A percentile compares a stretch with the other conserved stretches of the same genome.
Evolutionary conservation across 2,113 vertebrate species (phyloP).

Genomic region (Prionailurus viverrinus): DNA sequence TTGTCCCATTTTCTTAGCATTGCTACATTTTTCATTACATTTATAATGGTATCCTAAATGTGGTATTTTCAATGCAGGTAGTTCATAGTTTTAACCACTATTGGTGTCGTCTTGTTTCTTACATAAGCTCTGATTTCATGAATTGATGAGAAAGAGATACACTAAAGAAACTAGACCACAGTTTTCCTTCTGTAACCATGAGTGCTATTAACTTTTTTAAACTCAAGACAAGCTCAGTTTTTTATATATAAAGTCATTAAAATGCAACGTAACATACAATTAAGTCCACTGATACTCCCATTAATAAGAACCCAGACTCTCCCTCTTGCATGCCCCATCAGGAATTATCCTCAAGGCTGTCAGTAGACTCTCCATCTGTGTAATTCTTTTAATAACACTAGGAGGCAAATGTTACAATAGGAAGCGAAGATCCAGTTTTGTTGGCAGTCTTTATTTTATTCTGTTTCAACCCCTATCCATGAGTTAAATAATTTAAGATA

Average conservation of each 20-base stretch:
- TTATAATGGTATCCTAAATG: slow-evolving; percentile 35
- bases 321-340: neutral
- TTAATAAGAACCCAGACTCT: neutral
- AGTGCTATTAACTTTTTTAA: slow-evolving; percentile 55
- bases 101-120: slow-evolving; percentile 6
- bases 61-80: slow-evolving; percentile 42
- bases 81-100: slow-evolving; percentile 44
- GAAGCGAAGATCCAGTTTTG: slow-evolving; percentile 31
- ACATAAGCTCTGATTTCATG: slow-evolving; percentile 44
- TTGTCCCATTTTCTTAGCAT: slow-evolving; percentile 43
- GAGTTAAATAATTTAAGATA: neutral
- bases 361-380: neutral
- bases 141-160: slow-evolving; percentile 56
- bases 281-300: neutral
- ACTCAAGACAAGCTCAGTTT: slow-evolving; percentile 37
- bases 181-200: slow-evolving; percentile 30
- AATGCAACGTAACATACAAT: neutral
- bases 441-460: neutral
- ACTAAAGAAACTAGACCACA: slow-evolving; percentile 26
- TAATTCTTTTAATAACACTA: slow-evolving; percentile 30
- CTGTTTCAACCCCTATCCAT: neutral
- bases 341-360: neutral
- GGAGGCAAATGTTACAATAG: neutral
- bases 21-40: slow-evolving; percentile 35
- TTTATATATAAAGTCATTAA: slow-evolving; percentile 29